Base-by-base conservation (phyloP, 1,140 invertebrate genomes). In the Myzus persicae region DNA sequence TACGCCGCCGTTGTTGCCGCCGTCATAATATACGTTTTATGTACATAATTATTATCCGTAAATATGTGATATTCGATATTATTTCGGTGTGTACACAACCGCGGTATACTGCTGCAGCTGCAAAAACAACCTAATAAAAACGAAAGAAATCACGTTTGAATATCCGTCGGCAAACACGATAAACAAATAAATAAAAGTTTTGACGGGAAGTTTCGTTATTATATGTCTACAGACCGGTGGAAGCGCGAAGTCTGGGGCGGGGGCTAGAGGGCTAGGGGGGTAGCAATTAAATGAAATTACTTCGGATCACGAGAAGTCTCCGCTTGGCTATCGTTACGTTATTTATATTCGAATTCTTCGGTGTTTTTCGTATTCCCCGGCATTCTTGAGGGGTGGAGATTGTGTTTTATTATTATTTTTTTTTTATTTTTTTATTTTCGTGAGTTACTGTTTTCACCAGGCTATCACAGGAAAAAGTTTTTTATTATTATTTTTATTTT, bases 201-300 rank as follows among this genome's bases (percentile, higher is more conserved):
- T 88, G 85, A 88, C 46, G 31, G 44, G 85, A 88, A 88, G 11
- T 87, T 48, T 38, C 51, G n/a, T 89, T 89, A 36, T 89, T 89
- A 89, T 38, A 36, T 22, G n/a, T 51, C 20, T 89, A 51, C 20
- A 38, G n/a, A 89, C 9, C 26, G 26, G 40, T 5, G 46, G 87
- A 11, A 36, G 20, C 44, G 85, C 36, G 14, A 88, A 22, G 24
- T 36, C 11, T 36, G 14, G 26, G 36, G 4, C 1, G 7, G 54
- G 24, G 54, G 67, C 6, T 31, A 91, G 36, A 48, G 90, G 54
- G 38, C 20, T 2, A 18, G 89, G 59, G 90, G 59, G 59, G 38
- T 91, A 38, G 67, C 67, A 91, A 91, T 81, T 91, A 91, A 91
- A 91, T 91, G 81, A 81, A 91, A 91, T 91, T 91, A 76, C 90